Base-by-base conservation (phyloP, 2,113 vertebrate species). In the Hydropotes inermis region DNA sequence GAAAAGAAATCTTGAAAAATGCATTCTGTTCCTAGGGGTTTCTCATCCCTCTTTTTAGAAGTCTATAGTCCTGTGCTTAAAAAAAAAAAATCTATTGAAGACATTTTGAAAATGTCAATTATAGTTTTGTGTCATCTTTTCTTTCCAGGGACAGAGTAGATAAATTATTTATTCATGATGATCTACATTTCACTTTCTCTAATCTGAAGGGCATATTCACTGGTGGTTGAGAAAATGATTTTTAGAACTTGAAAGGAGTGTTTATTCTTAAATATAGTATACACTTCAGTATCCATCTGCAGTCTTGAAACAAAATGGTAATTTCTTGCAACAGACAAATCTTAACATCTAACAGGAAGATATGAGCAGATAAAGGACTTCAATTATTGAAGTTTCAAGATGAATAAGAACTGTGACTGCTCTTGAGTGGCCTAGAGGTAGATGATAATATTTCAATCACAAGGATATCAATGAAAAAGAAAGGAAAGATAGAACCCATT, bases 381-480 rank as follows among this genome's bases (percentile, higher is more conserved):
- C 70, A 96, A 33, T 98, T 98, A 97, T 89, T 54, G 2, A 1
- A 33, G 23, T 61, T 97, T 61, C 78, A 95, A 98, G 95, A 98
- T 97, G 91, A 98, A 98, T 87, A 74, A 94, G 45, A 52, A 89
- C 83, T 87, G 2, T 93, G 39, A 61, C 67, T 93, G n/a, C 85
- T 96, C 60, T 96, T 98, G 76, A 97, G 70, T 95, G 84, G 84
- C 88, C 97, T 98, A 52, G 45, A 96, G 93, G 95, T 96, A 23
- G 28, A 45, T 97, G 96, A 92, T 98, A 96, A 97, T 96, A 81
- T 98, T 98, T 98, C 93, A 97, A 55, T 97, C 94, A 90, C 45
- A 96, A 97, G 28, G 21, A 81, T 97, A 97, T 97, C 57, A 96
- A 30, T 39, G 47, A 83, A 58, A 89, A 98, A 94, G 61, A 64